These are phyloP conservation scores for Tortricodes alternella DNA, from an alignment of 2,888 invertebrate species.

Conservation along the genomic window DNA sequence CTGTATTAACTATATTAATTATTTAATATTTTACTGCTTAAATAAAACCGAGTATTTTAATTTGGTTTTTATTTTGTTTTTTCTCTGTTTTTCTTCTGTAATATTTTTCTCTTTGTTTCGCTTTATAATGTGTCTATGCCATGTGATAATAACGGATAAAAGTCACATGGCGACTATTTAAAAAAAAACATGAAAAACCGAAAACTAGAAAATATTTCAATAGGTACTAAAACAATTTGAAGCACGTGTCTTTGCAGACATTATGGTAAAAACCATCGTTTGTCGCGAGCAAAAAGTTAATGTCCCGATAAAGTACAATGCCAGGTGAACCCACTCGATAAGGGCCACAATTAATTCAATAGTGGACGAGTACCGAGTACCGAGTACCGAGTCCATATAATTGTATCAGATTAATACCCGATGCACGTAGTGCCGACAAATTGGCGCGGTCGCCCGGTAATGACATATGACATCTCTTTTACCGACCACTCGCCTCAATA, in stretches of 20 bases:
- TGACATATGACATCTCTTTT: slow-evolving; percentile 55
- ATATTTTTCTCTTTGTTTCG: too few relatives aligned
- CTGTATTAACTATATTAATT: too few relatives aligned
- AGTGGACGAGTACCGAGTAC: too few relatives aligned
- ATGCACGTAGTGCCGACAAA: slow-evolving; percentile 71
- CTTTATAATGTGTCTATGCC: too few relatives aligned
- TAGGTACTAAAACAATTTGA: not conserved
- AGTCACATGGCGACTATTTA: not conserved
- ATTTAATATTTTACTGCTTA: too few relatives aligned
- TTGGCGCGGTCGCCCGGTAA: slow-evolving; percentile 58
- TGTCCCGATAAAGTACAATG: slow-evolving; percentile 51
- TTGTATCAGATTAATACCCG: slow-evolving; percentile 73
- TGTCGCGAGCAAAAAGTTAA: slow-evolving; percentile 53
- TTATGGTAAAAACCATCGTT: slow-evolving; percentile 53
- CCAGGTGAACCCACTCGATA: slow-evolving; percentile 62
- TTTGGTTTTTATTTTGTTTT: too few relatives aligned
- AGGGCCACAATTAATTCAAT: slow-evolving; percentile 69
- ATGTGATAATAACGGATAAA: not conserved
- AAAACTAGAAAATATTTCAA: not conserved
- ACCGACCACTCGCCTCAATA: slow-evolving; percentile 37
- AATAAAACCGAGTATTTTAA: too few relatives aligned
- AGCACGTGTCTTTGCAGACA: slow-evolving; percentile 50
- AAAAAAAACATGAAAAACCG: too few relatives aligned
- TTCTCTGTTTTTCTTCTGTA: too few relatives aligned
- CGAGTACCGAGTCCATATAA: slow-evolving; percentile 38